These are phyloP conservation scores for Gadus chalcogrammus DNA, from an alignment of 2,113 vertebrate species.

Conservation along the genomic window DNA sequence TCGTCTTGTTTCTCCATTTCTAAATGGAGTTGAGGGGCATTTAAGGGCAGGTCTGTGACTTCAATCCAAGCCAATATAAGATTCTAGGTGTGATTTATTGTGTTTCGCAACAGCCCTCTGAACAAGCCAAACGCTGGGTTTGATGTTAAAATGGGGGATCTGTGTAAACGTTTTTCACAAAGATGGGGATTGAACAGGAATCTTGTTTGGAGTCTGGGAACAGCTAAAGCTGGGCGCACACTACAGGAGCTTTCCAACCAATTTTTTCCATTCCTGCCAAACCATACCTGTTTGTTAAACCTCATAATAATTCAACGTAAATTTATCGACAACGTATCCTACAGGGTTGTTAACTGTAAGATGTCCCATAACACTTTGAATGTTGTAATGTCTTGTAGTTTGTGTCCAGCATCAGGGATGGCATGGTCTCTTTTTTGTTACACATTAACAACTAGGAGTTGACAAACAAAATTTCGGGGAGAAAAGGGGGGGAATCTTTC, in stretches of 20 bases:
- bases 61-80: slow-evolving; percentile 12
- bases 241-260: slow-evolving; percentile 44
- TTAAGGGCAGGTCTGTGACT: too few species aligned
- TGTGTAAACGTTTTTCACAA: slow-evolving; percentile 22
- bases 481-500: too few species aligned
- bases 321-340: background rate
- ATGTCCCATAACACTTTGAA: background rate
- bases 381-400: slow-evolving; percentile 39
- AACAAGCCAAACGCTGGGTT: slow-evolving; percentile 36
- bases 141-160: slow-evolving; percentile 23
- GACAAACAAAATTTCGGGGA: too few species aligned
- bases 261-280: slow-evolving; percentile 14
- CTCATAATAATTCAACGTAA: slow-evolving; percentile 20
- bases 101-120: slow-evolving; percentile 35
- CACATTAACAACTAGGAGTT: too few species aligned
- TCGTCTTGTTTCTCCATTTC: too few species aligned
- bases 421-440: slow-evolving; percentile 17
- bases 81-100: slow-evolving; percentile 14
- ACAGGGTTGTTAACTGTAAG: too few species aligned
- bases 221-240: slow-evolving; percentile 60
- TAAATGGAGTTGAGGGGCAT: too few species aligned
- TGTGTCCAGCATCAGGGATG: slow-evolving; percentile 56
- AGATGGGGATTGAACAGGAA: slow-evolving; percentile 34
- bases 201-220: slow-evolving; percentile 75
- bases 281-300: slow-evolving; percentile 19